Evolutionary conservation across 1,140 invertebrate species (phyloP).

Genomic region (Carposina sasakii): DNA sequence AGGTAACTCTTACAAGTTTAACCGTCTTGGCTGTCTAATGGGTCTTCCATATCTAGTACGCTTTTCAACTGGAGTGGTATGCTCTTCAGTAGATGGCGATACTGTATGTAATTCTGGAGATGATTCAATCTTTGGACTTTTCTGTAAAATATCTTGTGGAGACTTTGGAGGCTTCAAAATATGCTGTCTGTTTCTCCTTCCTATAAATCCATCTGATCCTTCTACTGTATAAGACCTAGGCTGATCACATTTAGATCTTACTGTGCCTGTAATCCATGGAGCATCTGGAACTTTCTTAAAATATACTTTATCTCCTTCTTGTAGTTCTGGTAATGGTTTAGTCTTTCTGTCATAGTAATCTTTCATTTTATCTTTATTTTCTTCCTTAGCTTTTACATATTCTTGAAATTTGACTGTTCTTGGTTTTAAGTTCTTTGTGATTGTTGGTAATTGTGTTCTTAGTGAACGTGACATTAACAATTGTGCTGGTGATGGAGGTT

Average conservation of each 20-base stretch:
- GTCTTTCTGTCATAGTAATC: conserved; percentile 19
- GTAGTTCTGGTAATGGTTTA: conserved; percentile 13
- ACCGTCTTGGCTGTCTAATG: conserved; percentile 9
- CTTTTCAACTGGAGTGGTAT: conserved; percentile 9
- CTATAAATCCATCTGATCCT: conserved; percentile 11
- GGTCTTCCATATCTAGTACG: conserved; percentile 9
- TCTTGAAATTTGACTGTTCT: conserved; percentile 10
- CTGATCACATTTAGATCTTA: conserved; percentile 16
- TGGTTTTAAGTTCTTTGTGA: conserved; percentile 18
- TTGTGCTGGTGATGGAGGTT: conserved; percentile 19
- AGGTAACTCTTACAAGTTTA: conserved; percentile 9
- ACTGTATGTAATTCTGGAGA: conserved; percentile 6
- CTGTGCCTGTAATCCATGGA: conserved; percentile 16
- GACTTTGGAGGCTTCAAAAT: conserved; percentile 6
- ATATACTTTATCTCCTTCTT: conserved; percentile 18
- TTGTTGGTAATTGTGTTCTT: conserved; percentile 18
- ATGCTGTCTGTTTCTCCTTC: conserved; percentile 17
- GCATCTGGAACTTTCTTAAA: conserved; percentile 18
- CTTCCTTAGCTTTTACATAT: not conserved
- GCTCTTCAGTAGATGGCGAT: conserved; percentile 8
- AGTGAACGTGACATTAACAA: conserved; percentile 19
- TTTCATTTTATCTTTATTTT: conserved; percentile 16
- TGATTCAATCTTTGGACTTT: not conserved
- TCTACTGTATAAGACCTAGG: conserved; percentile 15
- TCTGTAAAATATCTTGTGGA: too few species aligned